Percentiles rank a stretch among this genome's conserved stretches.
These are phyloP conservation scores for Gymnarchus niloticus DNA, from an alignment of 2,113 vertebrate species.

Conservation along the genomic window DNA sequence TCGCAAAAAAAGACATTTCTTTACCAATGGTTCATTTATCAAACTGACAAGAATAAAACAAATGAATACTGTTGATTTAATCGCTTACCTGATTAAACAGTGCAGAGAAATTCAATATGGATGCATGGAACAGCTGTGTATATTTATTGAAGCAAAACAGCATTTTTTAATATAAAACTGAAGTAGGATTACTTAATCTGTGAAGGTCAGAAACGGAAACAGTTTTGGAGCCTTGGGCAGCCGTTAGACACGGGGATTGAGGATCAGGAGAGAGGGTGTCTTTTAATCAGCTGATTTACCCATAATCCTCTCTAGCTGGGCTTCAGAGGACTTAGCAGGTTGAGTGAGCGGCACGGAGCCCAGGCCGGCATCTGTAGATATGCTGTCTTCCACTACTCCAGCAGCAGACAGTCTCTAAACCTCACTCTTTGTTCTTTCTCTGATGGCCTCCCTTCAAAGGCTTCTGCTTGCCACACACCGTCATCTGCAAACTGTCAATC, in stretches of 20 bases:
- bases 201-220: not conserved
- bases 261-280: not conserved
- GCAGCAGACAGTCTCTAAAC: not conserved
- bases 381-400: not conserved
- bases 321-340: not conserved
- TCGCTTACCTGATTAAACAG: not conserved
- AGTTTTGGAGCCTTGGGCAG: too few species aligned
- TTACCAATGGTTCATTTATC: not conserved
- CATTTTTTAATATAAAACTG: not conserved
- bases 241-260: not conserved
- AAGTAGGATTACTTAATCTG: not conserved
- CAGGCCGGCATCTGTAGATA: not conserved
- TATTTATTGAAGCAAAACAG: not conserved
- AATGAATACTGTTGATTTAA: not conserved
- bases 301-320: slow-evolving; percentile 22
- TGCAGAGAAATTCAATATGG: not conserved
- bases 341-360: not conserved
- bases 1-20: not conserved
- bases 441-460: not conserved
- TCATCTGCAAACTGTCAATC: too few species aligned
- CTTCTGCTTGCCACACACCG: too few species aligned
- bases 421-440: not conserved
- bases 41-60: not conserved
- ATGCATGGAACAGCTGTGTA: not conserved
- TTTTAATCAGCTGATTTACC: not conserved